Evolutionary conservation across 2,113 vertebrate genomes (phyloP).

Genomic region (Erythrocercus mccallii): DNA sequence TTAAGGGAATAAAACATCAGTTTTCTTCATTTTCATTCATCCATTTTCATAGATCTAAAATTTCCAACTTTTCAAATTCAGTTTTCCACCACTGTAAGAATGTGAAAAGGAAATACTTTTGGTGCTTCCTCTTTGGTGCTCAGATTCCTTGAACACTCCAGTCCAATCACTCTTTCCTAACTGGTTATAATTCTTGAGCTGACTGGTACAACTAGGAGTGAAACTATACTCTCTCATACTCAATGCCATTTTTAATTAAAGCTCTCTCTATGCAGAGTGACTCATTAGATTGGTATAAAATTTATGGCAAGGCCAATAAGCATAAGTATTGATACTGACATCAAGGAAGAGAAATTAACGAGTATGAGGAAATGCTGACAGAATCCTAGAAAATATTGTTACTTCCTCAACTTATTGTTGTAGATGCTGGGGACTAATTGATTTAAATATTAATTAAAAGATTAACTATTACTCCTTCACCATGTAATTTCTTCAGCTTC

Average conservation of each 20-base stretch:
- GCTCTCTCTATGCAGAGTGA: not conserved
- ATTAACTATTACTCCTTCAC: conserved; percentile 37
- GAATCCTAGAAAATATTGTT: not conserved
- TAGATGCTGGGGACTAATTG: conserved; percentile 25
- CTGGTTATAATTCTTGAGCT: not conserved
- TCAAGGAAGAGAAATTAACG: conserved; percentile 2
- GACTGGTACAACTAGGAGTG: not conserved
- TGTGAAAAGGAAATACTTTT: not conserved
- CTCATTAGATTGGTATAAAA: conserved; percentile 43
- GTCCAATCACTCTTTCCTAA: not conserved
- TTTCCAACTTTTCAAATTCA: not conserved
- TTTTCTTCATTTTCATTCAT: not conserved
- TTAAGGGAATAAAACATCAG: not conserved
- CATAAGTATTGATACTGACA: conserved; percentile 36
- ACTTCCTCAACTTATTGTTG: conserved; percentile 14
- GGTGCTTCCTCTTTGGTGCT: not conserved
- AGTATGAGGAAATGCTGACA: conserved; percentile 13
- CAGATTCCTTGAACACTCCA: not conserved
- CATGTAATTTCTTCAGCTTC: not conserved
- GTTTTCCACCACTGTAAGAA: not conserved
- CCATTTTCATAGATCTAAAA: not conserved
- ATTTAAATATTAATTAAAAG: conserved; percentile 46
- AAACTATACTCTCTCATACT: not conserved
- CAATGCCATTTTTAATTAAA: conserved; percentile 32
- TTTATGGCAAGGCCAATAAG: conserved; percentile 10